Evolutionary conservation across 2,113 vertebrate genomes (phyloP).

Genomic region (Neopipo cinnamomea): DNA sequence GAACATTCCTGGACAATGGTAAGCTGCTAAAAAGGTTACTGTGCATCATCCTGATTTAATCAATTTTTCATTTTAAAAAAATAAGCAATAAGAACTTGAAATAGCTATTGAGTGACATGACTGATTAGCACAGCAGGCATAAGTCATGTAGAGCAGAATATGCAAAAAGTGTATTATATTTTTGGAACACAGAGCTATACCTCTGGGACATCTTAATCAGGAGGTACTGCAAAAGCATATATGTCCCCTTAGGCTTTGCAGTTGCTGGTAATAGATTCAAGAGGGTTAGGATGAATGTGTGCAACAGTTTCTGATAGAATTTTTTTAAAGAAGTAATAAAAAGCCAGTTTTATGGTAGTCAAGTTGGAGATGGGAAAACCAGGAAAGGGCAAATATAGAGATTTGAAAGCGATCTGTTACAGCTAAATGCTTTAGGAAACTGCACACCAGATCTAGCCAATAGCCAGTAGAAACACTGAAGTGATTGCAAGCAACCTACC

Average conservation of each 20-base stretch:
- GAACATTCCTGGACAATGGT: background rate
- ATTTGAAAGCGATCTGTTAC: background rate
- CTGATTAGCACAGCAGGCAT: conserved; percentile 35
- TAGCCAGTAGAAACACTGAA: background rate
- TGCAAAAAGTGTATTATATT: conserved; percentile 2
- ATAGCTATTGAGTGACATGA: background rate
- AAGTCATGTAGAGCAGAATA: background rate
- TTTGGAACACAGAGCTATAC: background rate
- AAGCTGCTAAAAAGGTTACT: background rate
- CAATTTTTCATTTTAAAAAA: background rate
- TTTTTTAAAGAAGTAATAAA: background rate
- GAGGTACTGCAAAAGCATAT: background rate
- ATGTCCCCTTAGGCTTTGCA: background rate
- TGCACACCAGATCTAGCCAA: background rate
- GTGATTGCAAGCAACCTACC: background rate
- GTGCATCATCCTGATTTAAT: background rate
- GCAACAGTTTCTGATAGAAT: background rate
- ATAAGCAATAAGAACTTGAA: background rate
- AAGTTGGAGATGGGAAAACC: background rate
- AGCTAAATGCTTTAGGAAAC: background rate
- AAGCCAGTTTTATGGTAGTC: background rate
- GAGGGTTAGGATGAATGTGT: background rate
- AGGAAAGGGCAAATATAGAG: background rate
- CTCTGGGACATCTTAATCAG: conserved; percentile 18
- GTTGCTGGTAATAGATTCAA: background rate